phyloP scores from a whole-genome alignment of 2,888 invertebrate genomes.

The Abscondita cerata region DNA sequence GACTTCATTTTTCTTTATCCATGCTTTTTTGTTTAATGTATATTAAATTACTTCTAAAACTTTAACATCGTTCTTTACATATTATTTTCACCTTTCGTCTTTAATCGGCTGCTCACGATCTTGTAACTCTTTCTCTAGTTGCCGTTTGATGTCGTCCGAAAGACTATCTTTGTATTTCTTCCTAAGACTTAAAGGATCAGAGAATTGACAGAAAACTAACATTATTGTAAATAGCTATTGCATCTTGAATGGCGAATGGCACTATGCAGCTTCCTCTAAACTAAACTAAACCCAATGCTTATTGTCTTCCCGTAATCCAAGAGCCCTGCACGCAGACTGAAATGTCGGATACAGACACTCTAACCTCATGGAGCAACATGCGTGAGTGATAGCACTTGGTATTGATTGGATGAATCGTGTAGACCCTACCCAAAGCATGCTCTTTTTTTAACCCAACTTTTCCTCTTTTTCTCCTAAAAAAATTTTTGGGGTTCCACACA shows the following conservation, averaged over 20 bases:
- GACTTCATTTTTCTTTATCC: no score
- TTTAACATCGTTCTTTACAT: no score
- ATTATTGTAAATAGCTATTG: constrained; percentile 40
- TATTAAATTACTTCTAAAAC: no score
- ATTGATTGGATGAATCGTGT: constrained; percentile 29
- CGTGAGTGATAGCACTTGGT: constrained; percentile 33
- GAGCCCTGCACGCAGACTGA: constrained; percentile 41
- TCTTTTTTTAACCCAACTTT: constrained; percentile 11
- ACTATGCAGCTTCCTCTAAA: constrained; percentile 42
- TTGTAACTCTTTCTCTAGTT: not conserved
- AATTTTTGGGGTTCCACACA: constrained; percentile 29
- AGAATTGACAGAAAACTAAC: constrained; percentile 33
- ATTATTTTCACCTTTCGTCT: no score
- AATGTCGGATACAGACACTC: constrained; percentile 44
- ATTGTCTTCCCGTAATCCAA: constrained; percentile 51
- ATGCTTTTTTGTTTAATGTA: no score
- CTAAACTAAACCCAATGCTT: constrained; percentile 45
- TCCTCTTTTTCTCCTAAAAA: constrained; percentile 32
- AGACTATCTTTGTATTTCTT: constrained; percentile 38
- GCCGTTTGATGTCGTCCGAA: constrained; percentile 29
- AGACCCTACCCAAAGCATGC: constrained; percentile 30
- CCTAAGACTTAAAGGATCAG: constrained; percentile 38
- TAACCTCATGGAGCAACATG: constrained; percentile 42
- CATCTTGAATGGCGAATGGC: constrained; percentile 34
- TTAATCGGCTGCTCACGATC: no score